phyloP scores from a whole-genome alignment of 2,888 invertebrate genomes.

The Eilema caniola region DNA sequence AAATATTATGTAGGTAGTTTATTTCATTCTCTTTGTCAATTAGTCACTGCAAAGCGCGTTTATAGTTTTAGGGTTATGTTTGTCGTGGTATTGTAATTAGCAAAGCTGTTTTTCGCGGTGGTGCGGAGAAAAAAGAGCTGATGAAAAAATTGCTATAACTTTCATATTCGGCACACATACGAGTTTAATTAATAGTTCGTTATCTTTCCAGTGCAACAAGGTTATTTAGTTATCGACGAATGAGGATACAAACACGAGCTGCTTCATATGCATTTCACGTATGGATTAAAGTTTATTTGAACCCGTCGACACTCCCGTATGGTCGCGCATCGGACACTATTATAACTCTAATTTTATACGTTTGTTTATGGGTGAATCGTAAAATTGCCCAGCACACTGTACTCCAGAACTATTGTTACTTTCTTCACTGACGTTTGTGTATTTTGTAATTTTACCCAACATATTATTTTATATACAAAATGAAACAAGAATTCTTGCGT shows the following conservation, averaged over 20 bases:
- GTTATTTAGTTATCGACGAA: slow-evolving; percentile 68
- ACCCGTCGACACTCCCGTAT: slow-evolving; percentile 56
- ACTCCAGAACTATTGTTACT: slow-evolving; percentile 28
- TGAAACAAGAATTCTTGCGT: background rate
- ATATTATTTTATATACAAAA: background rate
- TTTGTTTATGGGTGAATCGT: slow-evolving; percentile 42
- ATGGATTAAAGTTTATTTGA: slow-evolving; percentile 67
- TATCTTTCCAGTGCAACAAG: slow-evolving; percentile 56
- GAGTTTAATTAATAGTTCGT: slow-evolving; percentile 67
- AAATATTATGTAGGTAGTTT: slow-evolving; percentile 31
- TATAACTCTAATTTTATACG: slow-evolving; percentile 37
- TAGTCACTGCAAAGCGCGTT: slow-evolving; percentile 24
- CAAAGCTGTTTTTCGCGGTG: slow-evolving; percentile 39
- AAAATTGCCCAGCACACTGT: slow-evolving; percentile 25
- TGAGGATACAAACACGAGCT: slow-evolving; percentile 49
- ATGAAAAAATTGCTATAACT: slow-evolving; percentile 52
- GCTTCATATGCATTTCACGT: slow-evolving; percentile 57
- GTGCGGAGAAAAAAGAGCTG: slow-evolving; percentile 27
- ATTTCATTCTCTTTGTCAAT: slow-evolving; percentile 36
- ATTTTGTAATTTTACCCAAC: slow-evolving; percentile 9
- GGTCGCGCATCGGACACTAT: slow-evolving; percentile 33
- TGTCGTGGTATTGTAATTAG: slow-evolving; percentile 50
- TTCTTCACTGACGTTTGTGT: slow-evolving; percentile 18
- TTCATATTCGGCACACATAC: slow-evolving; percentile 57
- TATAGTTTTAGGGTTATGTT: slow-evolving; percentile 24